Base-by-base conservation (phyloP, 2,797 vertebrate species). In the Trematomus bernacchii region DNA sequence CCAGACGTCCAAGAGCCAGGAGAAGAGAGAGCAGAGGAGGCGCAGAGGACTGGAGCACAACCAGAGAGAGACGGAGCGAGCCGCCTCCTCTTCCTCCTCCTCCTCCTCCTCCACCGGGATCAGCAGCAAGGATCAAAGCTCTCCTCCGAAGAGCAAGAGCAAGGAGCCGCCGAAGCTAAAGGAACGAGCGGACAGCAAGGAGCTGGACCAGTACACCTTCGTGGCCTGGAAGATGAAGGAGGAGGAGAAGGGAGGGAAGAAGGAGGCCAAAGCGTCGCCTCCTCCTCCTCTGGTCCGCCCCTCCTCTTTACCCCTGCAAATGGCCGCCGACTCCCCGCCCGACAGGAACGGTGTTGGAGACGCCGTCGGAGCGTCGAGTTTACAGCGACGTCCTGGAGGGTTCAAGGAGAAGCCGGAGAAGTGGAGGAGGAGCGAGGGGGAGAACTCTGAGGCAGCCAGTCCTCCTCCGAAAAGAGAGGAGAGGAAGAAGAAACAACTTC, bases 1-100 rank as follows among this genome's bases (percentile, higher is more conserved):
- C 19, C 80, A 70, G 65, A 51, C 89, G 1, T 63, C 87, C 85
- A 80, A 87, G 87, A 97, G 93, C 87, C 95, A 96, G 80, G 97
- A 98, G 89, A 99, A 99, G 90, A 93, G 98, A 0, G 97, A 98
- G 74, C 95, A 91, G 42, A 95, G 98, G 70, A 94, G 98, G 51
- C 96, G 95, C 68, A 94, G 98, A 60, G 98, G 97, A 16, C 93
- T 99, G 85, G 96, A 99, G 57, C 98, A 99, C 74, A 98, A 97
- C n/a, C 95, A 96, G 84, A 89, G 98, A 52, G 97, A 98, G 91
- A 96, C 94, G 1, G 95, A 96, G 62, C 96, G 95, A 46, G 97
- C 93, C 0, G 92, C 94, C 27, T 91, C 91, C 16, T 64, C 88
- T 23, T 77, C 84, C 43, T 66, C 79, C 0, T 53, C 86, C 3